A percentile compares a stretch with the other conserved stretches of the same genome.
These are phyloP conservation scores for Rhinolophus ferrumequinum DNA, from an alignment of 2,113 vertebrate genomes.

Conservation along the genomic window DNA sequence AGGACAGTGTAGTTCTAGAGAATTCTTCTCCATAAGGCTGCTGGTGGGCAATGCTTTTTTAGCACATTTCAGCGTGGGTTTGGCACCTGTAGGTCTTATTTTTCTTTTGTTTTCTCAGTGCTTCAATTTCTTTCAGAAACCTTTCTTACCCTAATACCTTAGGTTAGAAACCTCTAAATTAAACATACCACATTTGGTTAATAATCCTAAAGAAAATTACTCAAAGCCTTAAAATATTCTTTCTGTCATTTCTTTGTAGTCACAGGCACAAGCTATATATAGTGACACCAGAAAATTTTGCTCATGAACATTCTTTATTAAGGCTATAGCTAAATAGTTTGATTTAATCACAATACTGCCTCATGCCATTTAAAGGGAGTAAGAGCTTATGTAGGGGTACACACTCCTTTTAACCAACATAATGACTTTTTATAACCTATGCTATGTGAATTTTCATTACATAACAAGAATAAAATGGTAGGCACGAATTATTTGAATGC, in stretches of 20 bases:
- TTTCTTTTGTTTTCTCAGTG: neutral
- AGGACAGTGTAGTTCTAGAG: neutral
- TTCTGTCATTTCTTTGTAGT: neutral
- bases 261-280: neutral
- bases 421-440: neutral
- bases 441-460: neutral
- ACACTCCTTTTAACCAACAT: neutral
- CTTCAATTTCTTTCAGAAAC: neutral
- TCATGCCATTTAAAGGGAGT: neutral
- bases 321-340: neutral
- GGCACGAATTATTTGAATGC: neutral
- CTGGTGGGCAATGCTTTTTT: neutral
- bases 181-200: neutral
- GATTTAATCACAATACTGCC: neutral
- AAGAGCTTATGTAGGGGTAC: neutral
- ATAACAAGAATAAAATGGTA: neutral
- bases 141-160: neutral
- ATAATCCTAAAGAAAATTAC: neutral
- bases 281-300: neutral
- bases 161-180: neutral
- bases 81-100: neutral
- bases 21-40: rapidly evolving
- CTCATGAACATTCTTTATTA: neutral
- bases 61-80: neutral
- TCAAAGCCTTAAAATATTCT: neutral